phyloP scores from a whole-genome alignment of 2,888 invertebrate species.

The Pyrrhia umbra region DNA sequence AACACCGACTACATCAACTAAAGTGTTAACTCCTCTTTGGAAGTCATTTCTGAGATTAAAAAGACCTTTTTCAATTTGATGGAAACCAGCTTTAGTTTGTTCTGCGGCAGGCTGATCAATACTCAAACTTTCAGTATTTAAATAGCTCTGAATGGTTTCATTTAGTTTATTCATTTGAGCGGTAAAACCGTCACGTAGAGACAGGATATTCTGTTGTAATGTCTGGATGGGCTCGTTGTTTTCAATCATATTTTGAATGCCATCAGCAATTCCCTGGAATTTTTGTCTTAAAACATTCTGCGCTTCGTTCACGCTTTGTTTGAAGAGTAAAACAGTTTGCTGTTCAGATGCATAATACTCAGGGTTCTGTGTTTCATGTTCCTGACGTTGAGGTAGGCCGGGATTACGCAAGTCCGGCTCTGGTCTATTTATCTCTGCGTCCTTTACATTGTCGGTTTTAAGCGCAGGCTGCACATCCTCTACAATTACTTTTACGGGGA shows the following conservation, averaged over 20 bases:
- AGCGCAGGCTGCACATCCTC: slow-evolving; percentile 67
- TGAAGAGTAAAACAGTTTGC: slow-evolving; percentile 69
- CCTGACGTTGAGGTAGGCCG: slow-evolving; percentile 82
- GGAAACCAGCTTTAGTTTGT: slow-evolving; percentile 63
- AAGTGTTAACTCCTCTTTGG: slow-evolving; percentile 72
- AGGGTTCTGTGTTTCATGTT: slow-evolving; percentile 85
- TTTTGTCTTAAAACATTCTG: slow-evolving; percentile 70
- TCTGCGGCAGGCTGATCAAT: slow-evolving; percentile 43
- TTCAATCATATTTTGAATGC: slow-evolving; percentile 73
- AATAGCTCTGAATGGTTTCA: slow-evolving; percentile 71
- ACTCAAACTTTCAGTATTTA: slow-evolving; percentile 62
- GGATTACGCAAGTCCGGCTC: slow-evolving; percentile 80
- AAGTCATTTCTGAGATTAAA: slow-evolving; percentile 76
- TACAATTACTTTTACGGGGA: slow-evolving; percentile 80
- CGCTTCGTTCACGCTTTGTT: slow-evolving; percentile 74
- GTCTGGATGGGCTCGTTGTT: slow-evolving; percentile 73
- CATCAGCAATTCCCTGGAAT: slow-evolving; percentile 72
- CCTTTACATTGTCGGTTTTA: slow-evolving; percentile 64
- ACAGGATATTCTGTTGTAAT: slow-evolving; percentile 74
- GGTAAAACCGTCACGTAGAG: slow-evolving; percentile 73
- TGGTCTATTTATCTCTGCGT: slow-evolving; percentile 73
- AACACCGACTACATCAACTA: slow-evolving; percentile 75
- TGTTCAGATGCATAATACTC: slow-evolving; percentile 73
- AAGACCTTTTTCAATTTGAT: slow-evolving; percentile 67
- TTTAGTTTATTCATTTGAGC: slow-evolving; percentile 78